Base-by-base conservation (phyloP, 2,888 invertebrate species). In the Elegia similella region DNA sequence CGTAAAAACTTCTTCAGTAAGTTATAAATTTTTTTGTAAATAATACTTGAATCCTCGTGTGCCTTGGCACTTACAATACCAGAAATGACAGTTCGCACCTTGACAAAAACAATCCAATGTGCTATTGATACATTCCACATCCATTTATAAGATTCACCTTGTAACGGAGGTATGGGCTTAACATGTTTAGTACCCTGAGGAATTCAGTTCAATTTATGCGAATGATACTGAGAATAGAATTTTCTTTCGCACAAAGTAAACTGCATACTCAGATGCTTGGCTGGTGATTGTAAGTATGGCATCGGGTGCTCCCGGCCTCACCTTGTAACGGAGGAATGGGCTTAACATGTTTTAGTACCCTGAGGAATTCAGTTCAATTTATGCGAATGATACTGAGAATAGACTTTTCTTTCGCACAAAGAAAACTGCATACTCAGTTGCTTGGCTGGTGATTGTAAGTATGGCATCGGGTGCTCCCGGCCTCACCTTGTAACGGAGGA, bases 91-190 rank as follows among this genome's bases (percentile, higher is more conserved):
- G 29, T 29, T 23, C 23, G 29, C 46, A 46, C 23, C 23, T 46
- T 46, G 1, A 23, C 10, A 43, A 43, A 43, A n/a, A 46, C 44
- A 23, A 6, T n/a, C 17, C 12, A 17, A 46, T 6, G n/a, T 6
- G 46, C 23, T 6, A 46, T 46, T 46, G 46, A 46, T 46, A 46
- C 46, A 46, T 46, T 46, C 46, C n/a, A 23, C n/a, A 23, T 2
- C 46, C 46, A 46, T 46, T 23, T 46, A 46, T 23, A 46, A 29
- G 23, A 23, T 46, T 46, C 17, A 46, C 23, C 46, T 46, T 46
- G 12, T 44, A 44, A 1, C 46, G 12, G 3, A n/a, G 17, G 46
- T 12, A 46, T 46, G 46, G 10, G 46, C 12, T 3, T 46, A 23
- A 46, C 12, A 17, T 46, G 38, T 12, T 12, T 6, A 38, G 38